phyloP scores from a whole-genome alignment of 2,888 invertebrate genomes.

The Scaptomyza tumidula region DNA sequence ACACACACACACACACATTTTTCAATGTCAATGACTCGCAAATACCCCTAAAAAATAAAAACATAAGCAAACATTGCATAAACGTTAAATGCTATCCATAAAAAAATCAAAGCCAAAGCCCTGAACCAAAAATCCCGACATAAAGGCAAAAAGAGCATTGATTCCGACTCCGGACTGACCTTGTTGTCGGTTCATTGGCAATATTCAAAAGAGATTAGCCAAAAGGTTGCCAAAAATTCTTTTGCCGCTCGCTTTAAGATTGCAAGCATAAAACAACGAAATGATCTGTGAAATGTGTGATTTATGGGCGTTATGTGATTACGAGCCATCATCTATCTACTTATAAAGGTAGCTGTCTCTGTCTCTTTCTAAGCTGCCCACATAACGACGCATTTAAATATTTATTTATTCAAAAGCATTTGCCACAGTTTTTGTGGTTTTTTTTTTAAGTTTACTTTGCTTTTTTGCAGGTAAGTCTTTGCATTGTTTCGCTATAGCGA shows the following conservation, averaged over 20 bases:
- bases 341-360: conserved; percentile 4
- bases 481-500: conserved; percentile 1
- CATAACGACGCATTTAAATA: conserved; percentile 21
- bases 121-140: conserved; percentile 18
- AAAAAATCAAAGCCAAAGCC: conserved; percentile 7
- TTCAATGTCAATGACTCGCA: conserved; percentile 50
- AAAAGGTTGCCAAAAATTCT: conserved; percentile 54
- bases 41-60: conserved; percentile 7
- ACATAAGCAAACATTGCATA: conserved; percentile 42
- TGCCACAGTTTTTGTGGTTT: conserved; percentile 3
- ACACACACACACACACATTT: conserved; percentile 6
- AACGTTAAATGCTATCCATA: conserved; percentile 29
- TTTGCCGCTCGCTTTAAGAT: conserved; percentile 15
- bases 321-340: conserved; percentile 44
- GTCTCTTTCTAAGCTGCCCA: conserved; percentile 5
- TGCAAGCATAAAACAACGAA: conserved; percentile 41
- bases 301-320: conserved; percentile 60
- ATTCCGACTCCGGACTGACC: conserved; percentile 41
- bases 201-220: conserved; percentile 69
- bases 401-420: conserved; percentile 1
- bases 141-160: conserved; percentile 2
- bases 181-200: conserved; percentile 67
- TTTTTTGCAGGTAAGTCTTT: conserved; percentile 6
- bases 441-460: too few relatives aligned
- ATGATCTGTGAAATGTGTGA: conserved; percentile 54